A percentile compares a stretch with the other conserved stretches of the same genome.
phyloP scores from a whole-genome alignment of 2,797 vertebrate genomes.

The Scyliorhinus canicula region DNA sequence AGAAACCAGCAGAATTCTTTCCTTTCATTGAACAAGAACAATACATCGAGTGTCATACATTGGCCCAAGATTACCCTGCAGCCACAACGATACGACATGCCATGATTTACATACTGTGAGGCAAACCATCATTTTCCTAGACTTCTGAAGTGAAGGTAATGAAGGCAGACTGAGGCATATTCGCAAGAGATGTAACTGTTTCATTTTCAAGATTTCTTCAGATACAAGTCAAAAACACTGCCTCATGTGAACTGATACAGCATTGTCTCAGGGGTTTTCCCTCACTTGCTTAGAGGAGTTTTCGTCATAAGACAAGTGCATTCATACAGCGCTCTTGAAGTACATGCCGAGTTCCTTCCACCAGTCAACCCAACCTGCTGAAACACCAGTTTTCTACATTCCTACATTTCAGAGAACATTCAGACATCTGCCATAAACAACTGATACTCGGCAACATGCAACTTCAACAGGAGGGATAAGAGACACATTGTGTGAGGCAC shows the following conservation, averaged over 20 bases:
- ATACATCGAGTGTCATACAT: slow-evolving; percentile 35
- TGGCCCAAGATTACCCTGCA: slow-evolving; percentile 35
- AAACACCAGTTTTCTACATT: slow-evolving; percentile 35
- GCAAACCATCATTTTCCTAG: slow-evolving; percentile 33
- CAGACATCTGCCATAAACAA: slow-evolving; percentile 35
- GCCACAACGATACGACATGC: slow-evolving; percentile 33
- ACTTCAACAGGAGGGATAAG: slow-evolving; percentile 35
- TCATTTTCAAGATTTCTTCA: slow-evolving; percentile 33
- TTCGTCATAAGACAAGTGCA: slow-evolving; percentile 27
- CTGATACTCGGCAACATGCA: slow-evolving; percentile 33
- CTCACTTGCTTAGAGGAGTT: slow-evolving; percentile 26
- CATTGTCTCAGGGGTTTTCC: slow-evolving; percentile 29
- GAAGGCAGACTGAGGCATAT: slow-evolving; percentile 27
- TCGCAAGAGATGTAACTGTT: slow-evolving; percentile 33
- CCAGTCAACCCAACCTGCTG: slow-evolving; percentile 27
- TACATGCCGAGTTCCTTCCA: slow-evolving; percentile 36
- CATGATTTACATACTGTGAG: slow-evolving; percentile 38
- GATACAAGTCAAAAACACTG: slow-evolving; percentile 35
- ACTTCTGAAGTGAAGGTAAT: slow-evolving; percentile 34
- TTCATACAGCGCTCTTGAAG: slow-evolving; percentile 36
- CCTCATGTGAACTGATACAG: slow-evolving; percentile 36
- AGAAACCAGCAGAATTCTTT: slow-evolving; percentile 26
- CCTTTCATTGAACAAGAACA: slow-evolving; percentile 32
- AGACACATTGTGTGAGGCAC: slow-evolving; percentile 35
- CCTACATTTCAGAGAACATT: slow-evolving; percentile 37